These are phyloP conservation scores for Opisthograptis luteolata DNA, from an alignment of 2,888 invertebrate genomes.

Conservation along the genomic window DNA sequence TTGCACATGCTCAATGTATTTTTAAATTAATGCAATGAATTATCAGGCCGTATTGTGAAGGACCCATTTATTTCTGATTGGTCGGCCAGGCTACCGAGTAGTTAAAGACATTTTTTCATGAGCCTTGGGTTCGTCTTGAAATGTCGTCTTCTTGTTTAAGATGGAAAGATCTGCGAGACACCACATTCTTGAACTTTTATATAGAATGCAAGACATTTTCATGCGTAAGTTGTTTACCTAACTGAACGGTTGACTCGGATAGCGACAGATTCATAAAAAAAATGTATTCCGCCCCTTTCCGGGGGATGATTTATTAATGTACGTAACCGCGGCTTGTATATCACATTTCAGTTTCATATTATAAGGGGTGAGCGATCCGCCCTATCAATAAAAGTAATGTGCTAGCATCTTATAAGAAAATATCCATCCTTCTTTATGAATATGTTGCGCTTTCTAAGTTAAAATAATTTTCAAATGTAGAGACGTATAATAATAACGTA, in stretches of 20 bases:
- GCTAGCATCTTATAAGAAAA: conserved; percentile 8
- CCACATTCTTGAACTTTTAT: conserved; percentile 30
- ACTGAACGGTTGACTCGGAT: background rate
- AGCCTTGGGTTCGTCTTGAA: conserved; percentile 20
- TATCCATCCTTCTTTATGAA: conserved; percentile 23
- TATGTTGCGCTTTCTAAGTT: too few relatives aligned
- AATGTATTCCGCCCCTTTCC: conserved; percentile 65
- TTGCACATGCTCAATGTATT: conserved; percentile 50
- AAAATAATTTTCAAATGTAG: background rate
- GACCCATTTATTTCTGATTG: conserved; percentile 35
- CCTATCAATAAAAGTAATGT: conserved; percentile 46
- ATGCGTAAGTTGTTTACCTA: conserved; percentile 1
- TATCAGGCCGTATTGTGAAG: conserved; percentile 30
- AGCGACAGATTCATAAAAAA: conserved; percentile 41
- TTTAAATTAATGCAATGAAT: conserved; percentile 44
- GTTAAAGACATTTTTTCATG: conserved; percentile 20
- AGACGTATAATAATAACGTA: too few relatives aligned
- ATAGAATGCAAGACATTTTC: conserved; percentile 28
- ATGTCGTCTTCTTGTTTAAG: conserved; percentile 28
- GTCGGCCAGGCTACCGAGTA: conserved; percentile 11
- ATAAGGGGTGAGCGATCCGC: conserved; percentile 63
- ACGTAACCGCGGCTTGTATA: conserved; percentile 60
- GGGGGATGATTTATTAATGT: conserved; percentile 65
- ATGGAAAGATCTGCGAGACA: conserved; percentile 28
- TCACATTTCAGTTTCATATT: conserved; percentile 70